Evolutionary conservation across 2,113 vertebrate species (phyloP), one percentile per base, ranked within the genome.

Genomic region (Tachuris rubrigastra): DNA sequence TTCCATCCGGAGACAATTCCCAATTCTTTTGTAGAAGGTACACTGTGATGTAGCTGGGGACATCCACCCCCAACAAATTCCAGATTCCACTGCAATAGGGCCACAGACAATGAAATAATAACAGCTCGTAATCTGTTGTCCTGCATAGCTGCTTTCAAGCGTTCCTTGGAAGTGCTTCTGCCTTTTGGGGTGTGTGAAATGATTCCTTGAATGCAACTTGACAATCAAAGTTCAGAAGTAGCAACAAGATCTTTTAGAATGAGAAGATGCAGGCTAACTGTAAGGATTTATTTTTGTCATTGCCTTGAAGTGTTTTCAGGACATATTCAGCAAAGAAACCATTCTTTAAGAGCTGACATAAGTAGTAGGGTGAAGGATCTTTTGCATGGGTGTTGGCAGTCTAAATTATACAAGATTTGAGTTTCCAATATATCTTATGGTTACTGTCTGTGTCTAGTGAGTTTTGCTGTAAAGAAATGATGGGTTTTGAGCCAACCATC

Each of bases 401-500:
- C 87, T 92, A 65, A 94, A 95, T 95, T 92, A 89, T 79, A 79
- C 30, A 49, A 85, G 89, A 95, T 73, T 73, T 2, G 27, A 87
- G 49, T 93, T 95, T 94, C 92, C 82, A 89, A 30, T 90, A 49
- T 69, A 67, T 96, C 96, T 97, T 96, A 94, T 94, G 94, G 96
- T 96, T 93, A 93, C 87, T 96, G 95, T 96, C 96, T 96, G 81
- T 95, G 91, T 94, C 94, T 95, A 82, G 87, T 91, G 91, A 96
- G 89, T 92, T 95, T 89, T 94, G 83, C 95, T 94, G 84, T 92
- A 96, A 95, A 94, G 94, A 97, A 96, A 95, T 77, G 35, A 91
- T 85, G 59, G 50, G 87, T 5, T 94, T 95, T 85, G 71, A 94
- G 94, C 84, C 95, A 96, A 95, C 95, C 96, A 96, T 95, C 96